These are phyloP conservation scores for Triplophysa tibetana DNA, from an alignment of 2,113 vertebrate species.

Conservation along the genomic window DNA sequence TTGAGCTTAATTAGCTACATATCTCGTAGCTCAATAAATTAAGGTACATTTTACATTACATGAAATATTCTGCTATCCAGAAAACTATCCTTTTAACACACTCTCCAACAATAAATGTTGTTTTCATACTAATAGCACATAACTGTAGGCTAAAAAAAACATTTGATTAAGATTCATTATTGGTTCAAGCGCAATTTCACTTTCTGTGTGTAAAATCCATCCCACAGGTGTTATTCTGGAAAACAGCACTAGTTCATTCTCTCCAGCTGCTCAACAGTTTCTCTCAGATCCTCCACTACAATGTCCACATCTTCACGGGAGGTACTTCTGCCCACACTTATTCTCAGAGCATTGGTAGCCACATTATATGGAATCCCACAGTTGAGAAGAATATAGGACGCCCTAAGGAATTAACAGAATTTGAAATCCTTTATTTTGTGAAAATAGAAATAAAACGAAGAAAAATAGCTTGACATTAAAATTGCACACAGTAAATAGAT, in stretches of 20 bases:
- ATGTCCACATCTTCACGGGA: conserved; percentile 81
- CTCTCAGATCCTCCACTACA: conserved; percentile 83
- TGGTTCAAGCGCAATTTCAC: background rate
- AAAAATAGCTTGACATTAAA: too few relatives aligned
- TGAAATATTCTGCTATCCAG: background rate
- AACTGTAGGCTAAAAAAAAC: background rate
- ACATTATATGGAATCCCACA: conserved; percentile 78
- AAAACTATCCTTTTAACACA: background rate
- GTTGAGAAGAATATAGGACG: conserved; percentile 87
- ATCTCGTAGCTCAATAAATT: background rate
- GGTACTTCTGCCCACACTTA: conserved; percentile 87
- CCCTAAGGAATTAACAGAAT: conserved; percentile 69
- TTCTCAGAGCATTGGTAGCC: conserved; percentile 84
- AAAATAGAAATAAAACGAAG: too few relatives aligned
- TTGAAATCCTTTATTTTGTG: background rate
- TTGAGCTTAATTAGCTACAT: background rate
- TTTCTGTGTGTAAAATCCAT: background rate
- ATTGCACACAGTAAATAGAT: too few relatives aligned
- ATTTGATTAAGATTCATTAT: background rate
- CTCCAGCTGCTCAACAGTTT: conserved; percentile 77
- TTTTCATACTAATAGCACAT: background rate
- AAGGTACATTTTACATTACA: background rate
- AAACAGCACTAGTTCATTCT: conserved; percentile 54
- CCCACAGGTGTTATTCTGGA: background rate
- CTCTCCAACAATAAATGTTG: background rate